Conservation (phyloP, 1,140 invertebrate species). For the Drosophila arawakana region DNA sequence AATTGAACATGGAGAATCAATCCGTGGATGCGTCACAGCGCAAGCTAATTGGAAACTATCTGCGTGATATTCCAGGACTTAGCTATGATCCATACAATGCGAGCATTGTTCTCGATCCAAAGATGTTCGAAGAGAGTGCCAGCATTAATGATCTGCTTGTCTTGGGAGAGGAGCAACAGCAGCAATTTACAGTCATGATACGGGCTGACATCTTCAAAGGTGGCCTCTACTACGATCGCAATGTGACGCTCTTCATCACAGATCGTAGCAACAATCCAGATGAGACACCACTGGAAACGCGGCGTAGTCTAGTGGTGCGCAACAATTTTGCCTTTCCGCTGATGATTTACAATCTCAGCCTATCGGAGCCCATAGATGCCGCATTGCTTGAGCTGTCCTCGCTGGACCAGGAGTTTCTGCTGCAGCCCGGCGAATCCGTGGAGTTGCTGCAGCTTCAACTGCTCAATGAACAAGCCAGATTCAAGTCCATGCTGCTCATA, state of each 20-base stretch:
- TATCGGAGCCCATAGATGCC: slow-evolving; percentile 43
- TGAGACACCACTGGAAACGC: slow-evolving; percentile 35
- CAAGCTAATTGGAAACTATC: slow-evolving; percentile 54
- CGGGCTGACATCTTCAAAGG: slow-evolving; percentile 77
- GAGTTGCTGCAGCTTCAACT: slow-evolving; percentile 60
- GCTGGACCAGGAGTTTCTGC: slow-evolving; percentile 74
- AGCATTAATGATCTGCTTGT: slow-evolving; percentile 61
- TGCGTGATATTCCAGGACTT: slow-evolving; percentile 64
- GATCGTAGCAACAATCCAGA: slow-evolving; percentile 6
- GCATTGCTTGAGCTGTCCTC: slow-evolving; percentile 48
- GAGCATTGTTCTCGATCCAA: slow-evolving; percentile 66
- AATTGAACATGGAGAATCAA: slow-evolving; percentile 66
- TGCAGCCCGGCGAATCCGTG: slow-evolving; percentile 67
- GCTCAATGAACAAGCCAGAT: slow-evolving; percentile 51
- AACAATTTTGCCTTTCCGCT: slow-evolving; percentile 69
- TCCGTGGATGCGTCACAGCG: slow-evolving; percentile 40
- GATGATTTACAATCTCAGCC: slow-evolving; percentile 59
- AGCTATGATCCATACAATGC: slow-evolving; percentile 58
- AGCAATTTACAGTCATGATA: slow-evolving; percentile 65
- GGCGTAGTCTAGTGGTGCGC: slow-evolving; percentile 58
- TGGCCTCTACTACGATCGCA: slow-evolving; percentile 57
- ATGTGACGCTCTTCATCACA: slow-evolving; percentile 69
- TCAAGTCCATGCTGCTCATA: slow-evolving; percentile 58
- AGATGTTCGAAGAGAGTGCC: slow-evolving; percentile 57
- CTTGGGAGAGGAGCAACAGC: slow-evolving; percentile 27